Evolutionary conservation across 2,113 vertebrate genomes (phyloP).

Genomic region (Zootoca vivipara): DNA sequence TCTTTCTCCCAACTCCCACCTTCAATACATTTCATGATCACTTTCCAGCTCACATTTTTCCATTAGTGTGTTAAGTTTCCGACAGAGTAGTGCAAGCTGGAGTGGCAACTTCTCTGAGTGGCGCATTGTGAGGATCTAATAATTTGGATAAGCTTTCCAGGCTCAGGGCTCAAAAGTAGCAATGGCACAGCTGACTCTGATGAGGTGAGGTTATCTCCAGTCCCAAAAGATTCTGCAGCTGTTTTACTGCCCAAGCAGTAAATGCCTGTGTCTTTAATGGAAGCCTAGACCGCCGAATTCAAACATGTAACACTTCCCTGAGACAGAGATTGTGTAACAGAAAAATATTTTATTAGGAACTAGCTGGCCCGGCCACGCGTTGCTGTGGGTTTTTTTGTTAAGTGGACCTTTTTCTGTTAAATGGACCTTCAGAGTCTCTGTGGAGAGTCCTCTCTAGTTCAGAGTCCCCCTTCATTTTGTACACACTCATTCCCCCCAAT

Average conservation of each 20-base stretch:
- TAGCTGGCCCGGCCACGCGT: too few relatives aligned
- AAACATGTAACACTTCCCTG: neutral
- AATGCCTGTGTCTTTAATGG: too few relatives aligned
- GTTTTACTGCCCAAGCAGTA: neutral
- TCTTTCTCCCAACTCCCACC: constrained; percentile 30
- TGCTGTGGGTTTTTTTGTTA: too few relatives aligned
- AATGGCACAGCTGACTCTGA: neutral
- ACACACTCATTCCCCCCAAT: too few relatives aligned
- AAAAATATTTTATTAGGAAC: neutral
- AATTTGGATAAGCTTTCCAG: too few relatives aligned
- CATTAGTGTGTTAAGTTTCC: too few relatives aligned
- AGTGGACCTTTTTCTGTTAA: too few relatives aligned
- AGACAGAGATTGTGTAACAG: neutral
- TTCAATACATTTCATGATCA: constrained; percentile 25
- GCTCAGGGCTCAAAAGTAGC: too few relatives aligned
- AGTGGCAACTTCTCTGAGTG: neutral
- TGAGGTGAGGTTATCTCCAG: too few relatives aligned
- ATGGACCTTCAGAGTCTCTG: too few relatives aligned
- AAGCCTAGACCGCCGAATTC: neutral
- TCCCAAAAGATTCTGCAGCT: neutral
- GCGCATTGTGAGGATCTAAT: neutral
- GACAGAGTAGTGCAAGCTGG: neutral
- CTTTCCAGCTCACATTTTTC: constrained; percentile 39
- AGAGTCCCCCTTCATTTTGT: too few relatives aligned
- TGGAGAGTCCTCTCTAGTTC: too few relatives aligned